Evolutionary conservation across 2,113 vertebrate genomes (phyloP), one percentile per base, ranked within the genome.

Genomic region (Picathartes gymnocephalus): DNA sequence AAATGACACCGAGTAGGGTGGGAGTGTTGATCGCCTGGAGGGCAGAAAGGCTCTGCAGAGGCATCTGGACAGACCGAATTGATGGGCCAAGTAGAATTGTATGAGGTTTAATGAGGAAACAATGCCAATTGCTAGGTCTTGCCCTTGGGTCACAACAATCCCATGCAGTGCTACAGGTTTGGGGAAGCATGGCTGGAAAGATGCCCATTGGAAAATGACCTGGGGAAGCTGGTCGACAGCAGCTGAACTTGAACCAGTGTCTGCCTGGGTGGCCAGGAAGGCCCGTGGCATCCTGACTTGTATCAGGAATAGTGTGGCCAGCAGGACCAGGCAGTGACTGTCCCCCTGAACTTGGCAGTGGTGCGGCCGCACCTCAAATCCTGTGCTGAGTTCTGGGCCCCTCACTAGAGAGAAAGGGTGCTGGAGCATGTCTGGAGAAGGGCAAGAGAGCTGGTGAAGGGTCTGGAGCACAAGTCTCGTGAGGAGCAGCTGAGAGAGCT

Each of bases 351-450:
- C 6, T n/a, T 0, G 0, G 19, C 20, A 30, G 7, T 24, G 31
- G 8, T 42, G 61, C 64, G 42, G 54, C 30, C 0, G 1, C 30
- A n/a, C 5, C 27, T 33, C 0, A 0, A 81, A 2, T 11, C 4
- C 35, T 40, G 33, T 20, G 22, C 10, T 28, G 42, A 20, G n/a
- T 35, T 84, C 35, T 35, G 45, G 11, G 21, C 4, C 24, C 50
- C 20, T 33, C 28, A 22, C 8, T 27, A 31, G 22, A n/a, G 17
- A 20, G 27, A 44, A 60, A 28, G 60, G 11, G 11, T 22, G 11
- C 33, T 77, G 40, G 35, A 74, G 14, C 0, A 0, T 3, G 15
- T 81, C 45, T 45, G 17, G 1, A 88, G 24, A 48, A 76, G 40
- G 7, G 13, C 45, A 60, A 40, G 1, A 1, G 37, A 74, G 23